A percentile compares a stretch with the other conserved stretches of the same genome.
Evolutionary conservation across 2,888 invertebrate species (phyloP).

Genomic region (Lasioglossum vierecki): DNA sequence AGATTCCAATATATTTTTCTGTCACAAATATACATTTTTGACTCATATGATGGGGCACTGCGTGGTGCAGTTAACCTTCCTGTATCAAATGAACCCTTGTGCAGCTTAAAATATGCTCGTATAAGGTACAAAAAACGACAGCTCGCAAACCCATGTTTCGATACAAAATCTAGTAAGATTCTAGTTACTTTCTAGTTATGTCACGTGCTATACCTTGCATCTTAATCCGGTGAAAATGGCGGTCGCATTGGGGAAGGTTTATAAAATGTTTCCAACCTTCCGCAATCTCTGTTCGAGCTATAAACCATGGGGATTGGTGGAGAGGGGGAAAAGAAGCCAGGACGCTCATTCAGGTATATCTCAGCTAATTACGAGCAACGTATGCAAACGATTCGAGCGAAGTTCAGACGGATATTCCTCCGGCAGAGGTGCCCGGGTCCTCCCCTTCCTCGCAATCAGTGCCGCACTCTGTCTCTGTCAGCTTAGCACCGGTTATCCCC

Average conservation of each 20-base stretch:
- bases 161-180: too few species aligned
- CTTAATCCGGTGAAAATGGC: not conserved
- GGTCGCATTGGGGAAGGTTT: not conserved
- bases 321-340: constrained; percentile 16
- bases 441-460: constrained; percentile 75
- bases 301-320: not conserved
- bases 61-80: too few species aligned
- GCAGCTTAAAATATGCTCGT: too few species aligned
- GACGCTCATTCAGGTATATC: constrained; percentile 47
- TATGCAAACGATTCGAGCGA: constrained; percentile 51
- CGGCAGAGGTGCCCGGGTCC: constrained; percentile 68
- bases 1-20: too few species aligned
- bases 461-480: constrained; percentile 78
- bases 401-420: constrained; percentile 55
- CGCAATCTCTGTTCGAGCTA: not conserved
- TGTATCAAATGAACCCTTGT: too few species aligned
- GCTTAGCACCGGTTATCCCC: constrained; percentile 69
- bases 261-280: not conserved
- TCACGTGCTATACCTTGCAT: too few species aligned
- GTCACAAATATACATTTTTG: too few species aligned
- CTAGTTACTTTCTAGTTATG: too few species aligned
- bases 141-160: too few species aligned
- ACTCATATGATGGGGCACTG: too few species aligned
- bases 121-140: too few species aligned
- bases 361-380: constrained; percentile 57